Percentiles rank a stretch among this genome's conserved stretches.
These are phyloP conservation scores for Mystacornis crossleyi DNA, from an alignment of 2,113 vertebrate species.

Conservation along the genomic window DNA sequence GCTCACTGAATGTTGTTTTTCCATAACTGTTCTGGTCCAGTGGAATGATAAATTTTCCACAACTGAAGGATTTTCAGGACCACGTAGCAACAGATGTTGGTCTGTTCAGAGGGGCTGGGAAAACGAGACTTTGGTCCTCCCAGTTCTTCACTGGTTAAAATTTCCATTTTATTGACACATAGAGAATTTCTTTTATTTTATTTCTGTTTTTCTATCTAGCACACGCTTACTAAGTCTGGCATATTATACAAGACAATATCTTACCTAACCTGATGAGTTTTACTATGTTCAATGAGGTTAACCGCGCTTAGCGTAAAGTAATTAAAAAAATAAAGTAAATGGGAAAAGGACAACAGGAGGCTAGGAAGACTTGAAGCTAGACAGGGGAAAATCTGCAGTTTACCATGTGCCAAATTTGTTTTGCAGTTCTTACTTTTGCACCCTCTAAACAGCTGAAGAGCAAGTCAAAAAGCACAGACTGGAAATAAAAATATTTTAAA, in stretches of 20 bases:
- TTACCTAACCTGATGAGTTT: slow-evolving; percentile 15
- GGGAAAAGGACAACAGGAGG: neutral
- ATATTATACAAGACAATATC: neutral
- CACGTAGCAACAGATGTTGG: neutral
- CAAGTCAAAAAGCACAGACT: neutral
- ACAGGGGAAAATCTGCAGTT: neutral
- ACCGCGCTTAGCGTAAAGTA: neutral
- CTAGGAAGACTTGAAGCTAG: neutral
- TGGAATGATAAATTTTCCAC: neutral
- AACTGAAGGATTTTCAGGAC: neutral
- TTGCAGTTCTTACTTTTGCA: neutral
- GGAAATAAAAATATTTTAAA: neutral
- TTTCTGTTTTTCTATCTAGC: neutral
- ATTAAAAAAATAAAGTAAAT: neutral
- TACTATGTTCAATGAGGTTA: neutral
- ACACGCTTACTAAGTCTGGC: neutral
- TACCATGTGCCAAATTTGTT: neutral
- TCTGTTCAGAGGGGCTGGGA: neutral
- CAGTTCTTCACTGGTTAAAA: neutral
- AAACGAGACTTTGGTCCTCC: slow-evolving; percentile 43
- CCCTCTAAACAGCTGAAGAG: slow-evolving; percentile 31
- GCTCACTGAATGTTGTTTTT: neutral
- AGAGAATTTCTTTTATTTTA: neutral
- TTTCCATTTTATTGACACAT: neutral
- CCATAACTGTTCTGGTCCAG: neutral